phyloP scores from a whole-genome alignment of 2,888 invertebrate species.

The Stratiomys singularior region DNA sequence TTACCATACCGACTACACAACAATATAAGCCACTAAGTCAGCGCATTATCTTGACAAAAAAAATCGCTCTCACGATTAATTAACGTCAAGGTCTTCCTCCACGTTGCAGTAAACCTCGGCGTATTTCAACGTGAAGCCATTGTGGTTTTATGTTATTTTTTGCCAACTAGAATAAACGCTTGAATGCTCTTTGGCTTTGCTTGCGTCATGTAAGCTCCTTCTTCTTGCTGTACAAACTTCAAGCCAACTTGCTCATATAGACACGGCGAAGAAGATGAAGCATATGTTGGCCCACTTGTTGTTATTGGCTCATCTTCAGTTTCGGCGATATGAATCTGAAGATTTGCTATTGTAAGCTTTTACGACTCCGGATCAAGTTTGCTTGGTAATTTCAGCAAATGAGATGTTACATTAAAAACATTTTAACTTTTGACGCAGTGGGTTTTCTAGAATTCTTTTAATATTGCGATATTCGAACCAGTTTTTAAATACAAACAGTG shows the following conservation, averaged over 20 bases:
- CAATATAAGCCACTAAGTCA: conserved; percentile 42
- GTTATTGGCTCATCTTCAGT: not conserved
- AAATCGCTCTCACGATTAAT: conserved; percentile 46
- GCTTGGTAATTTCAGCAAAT: too few species aligned
- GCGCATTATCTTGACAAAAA: conserved; percentile 21
- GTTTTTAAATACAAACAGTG: too few species aligned
- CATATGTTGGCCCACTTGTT: conserved; percentile 10
- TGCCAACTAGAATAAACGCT: not conserved
- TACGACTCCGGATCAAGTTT: not conserved
- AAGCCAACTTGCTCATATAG: not conserved
- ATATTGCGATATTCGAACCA: too few species aligned
- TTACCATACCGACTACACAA: conserved; percentile 37
- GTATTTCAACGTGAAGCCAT: not conserved
- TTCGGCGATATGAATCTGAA: not conserved
- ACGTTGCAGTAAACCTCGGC: not conserved
- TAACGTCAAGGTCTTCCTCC: conserved; percentile 38
- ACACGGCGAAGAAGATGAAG: not conserved
- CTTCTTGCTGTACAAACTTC: not conserved
- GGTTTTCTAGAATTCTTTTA: too few species aligned
- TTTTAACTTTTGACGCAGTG: too few species aligned
- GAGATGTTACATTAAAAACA: too few species aligned
- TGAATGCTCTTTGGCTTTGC: not conserved
- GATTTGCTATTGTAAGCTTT: not conserved
- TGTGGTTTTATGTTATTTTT: not conserved
- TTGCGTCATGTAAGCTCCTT: not conserved